Evolutionary conservation across 2,113 vertebrate genomes (phyloP).

Genomic region (Lutjanus erythropterus): DNA sequence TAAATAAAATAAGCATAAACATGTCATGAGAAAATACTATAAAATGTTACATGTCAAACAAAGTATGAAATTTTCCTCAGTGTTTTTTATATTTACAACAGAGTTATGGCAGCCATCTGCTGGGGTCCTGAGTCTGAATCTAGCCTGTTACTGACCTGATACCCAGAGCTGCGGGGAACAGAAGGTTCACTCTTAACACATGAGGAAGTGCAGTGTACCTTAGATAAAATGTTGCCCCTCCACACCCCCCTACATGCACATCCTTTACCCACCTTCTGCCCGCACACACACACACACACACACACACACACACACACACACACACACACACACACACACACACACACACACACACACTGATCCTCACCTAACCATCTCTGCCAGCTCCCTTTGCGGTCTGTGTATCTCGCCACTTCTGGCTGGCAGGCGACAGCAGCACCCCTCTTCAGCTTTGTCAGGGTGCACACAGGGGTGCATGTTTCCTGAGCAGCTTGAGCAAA

Average conservation of each 20-base stretch:
- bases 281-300: conserved; percentile 43
- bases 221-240: conserved; percentile 73
- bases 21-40: background rate
- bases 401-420: conserved; percentile 61
- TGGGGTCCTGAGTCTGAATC: conserved; percentile 25
- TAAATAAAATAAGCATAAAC: too few species aligned
- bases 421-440: conserved; percentile 45
- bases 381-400: conserved; percentile 59
- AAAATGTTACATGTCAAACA: conserved; percentile 11
- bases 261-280: conserved; percentile 4
- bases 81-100: conserved; percentile 34
- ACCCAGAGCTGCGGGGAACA: conserved; percentile 46
- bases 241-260: background rate
- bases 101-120: conserved; percentile 63
- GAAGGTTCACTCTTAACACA: conserved; percentile 62
- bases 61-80: conserved; percentile 15
- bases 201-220: conserved; percentile 80
- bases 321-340: conserved; percentile 23
- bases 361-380: conserved; percentile 47
- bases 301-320: conserved; percentile 46
- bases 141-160: conserved; percentile 44
- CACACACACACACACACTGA: conserved; percentile 23
- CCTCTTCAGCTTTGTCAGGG: conserved; percentile 33
- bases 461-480: conserved; percentile 54
- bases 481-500: conserved; percentile 82